Base-by-base conservation (phyloP, 2,113 vertebrate species). In the Rhea pennata region DNA sequence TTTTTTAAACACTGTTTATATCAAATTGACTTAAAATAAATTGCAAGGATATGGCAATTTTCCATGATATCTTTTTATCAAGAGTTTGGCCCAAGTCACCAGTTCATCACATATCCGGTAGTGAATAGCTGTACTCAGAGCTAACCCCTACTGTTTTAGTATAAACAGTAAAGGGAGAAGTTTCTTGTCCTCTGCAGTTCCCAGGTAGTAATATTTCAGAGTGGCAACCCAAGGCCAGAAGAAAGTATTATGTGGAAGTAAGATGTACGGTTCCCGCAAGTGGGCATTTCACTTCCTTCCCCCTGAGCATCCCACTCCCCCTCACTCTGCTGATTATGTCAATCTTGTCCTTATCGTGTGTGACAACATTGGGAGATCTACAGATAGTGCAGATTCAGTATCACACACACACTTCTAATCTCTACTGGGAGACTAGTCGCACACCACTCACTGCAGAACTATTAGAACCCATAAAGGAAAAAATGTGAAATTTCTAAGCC, bases 341-440 rank as follows among this genome's bases (percentile, higher is more conserved):
- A 51, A 2, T 88, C 21, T 70, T 13, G 1, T 64, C 24, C 31
- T 78, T 26, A 69, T 9, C 0, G 0, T 0, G 2, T 84, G 33
- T 70, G 89, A 73, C 54, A 87, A 79, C 76, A 10, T 5, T 0
- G 0, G 70, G 58, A 21, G 50, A 51, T 0, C 17, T 12, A 48
- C 17, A 5, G 64, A 33, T 71, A 50, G 5, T 5, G 1, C 54
- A 22, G 71, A n/a, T 22, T 1, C 0, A 0, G 1, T 51, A 31
- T 67, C 0, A 0, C 31, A 23, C 15, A n/a, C 0, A 0, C 0
- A 0, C 0, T 0, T 64, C 4, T 3, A 1, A n/a, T 59, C 73
- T 87, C 66, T 3, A 12, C 0, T 12, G 70, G 59, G 72, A 74
- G 11, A 67, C 42, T 46, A 27, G 59, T 10, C 36, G 77, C 76